A percentile compares a stretch with the other conserved stretches of the same genome.
Evolutionary conservation across 2,888 invertebrate species (phyloP).

Genomic region (Cetonia aurata): DNA sequence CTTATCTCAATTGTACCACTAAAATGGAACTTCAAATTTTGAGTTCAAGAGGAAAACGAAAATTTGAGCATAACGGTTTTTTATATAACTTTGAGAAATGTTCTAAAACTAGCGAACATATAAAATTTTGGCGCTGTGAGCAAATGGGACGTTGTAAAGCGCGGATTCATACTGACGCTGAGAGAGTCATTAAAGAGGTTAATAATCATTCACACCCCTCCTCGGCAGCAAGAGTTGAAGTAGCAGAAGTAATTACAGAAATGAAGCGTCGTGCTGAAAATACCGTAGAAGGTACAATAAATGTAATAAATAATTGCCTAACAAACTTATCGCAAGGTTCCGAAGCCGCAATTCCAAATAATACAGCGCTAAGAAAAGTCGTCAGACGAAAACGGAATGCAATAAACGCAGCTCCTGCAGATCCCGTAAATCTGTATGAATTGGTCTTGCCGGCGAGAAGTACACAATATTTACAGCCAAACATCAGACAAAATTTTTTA

Average conservation of each 20-base stretch:
- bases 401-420: slow-evolving; percentile 1
- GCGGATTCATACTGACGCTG: slow-evolving; percentile 31
- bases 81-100: slow-evolving; percentile 14
- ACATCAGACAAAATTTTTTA: slow-evolving; percentile 23
- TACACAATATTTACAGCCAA: too few species aligned
- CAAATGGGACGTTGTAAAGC: slow-evolving; percentile 37
- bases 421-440: not conserved
- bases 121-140: slow-evolving; percentile 44
- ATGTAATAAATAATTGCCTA: slow-evolving; percentile 39
- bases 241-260: slow-evolving; percentile 17
- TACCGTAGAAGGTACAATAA: slow-evolving; percentile 11
- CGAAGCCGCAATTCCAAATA: not conserved
- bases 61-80: slow-evolving; percentile 18
- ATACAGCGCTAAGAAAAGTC: too few species aligned
- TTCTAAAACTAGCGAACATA: slow-evolving; percentile 4
- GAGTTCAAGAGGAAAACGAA: slow-evolving; percentile 3
- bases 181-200: slow-evolving; percentile 40
- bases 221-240: slow-evolving; percentile 33
- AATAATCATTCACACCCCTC: slow-evolving; percentile 38
- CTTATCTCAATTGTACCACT: not conserved
- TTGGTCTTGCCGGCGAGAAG: not conserved
- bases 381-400: too few species aligned
- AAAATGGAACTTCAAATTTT: not conserved
- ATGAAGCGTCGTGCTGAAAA: slow-evolving; percentile 37
- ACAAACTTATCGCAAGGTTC: not conserved